Base-by-base conservation (phyloP, 2,888 invertebrate species). In the Bembecia ichneumoniformis region DNA sequence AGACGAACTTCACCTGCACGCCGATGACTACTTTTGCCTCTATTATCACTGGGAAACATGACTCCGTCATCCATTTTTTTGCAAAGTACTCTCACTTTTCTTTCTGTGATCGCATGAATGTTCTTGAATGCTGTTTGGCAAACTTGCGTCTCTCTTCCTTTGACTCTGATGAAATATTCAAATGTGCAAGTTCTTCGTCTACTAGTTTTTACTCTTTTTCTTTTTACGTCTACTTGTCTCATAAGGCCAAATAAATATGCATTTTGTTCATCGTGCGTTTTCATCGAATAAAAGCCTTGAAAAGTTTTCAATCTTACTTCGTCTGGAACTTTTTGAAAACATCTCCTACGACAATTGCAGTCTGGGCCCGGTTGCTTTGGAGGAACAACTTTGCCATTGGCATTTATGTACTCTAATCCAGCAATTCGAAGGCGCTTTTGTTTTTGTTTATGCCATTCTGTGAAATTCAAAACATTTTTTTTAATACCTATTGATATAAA, bases 361-460 rank as follows among this genome's bases (percentile, higher is more conserved):
- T 89, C 88, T 44, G 86, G 71, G 1, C 89, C 89, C 1, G 89
- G 89, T 56, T 82, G 77, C 63, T 88, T 88, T 35, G 82, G 83
- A n/a, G 87, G 82, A 16, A 89, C 87, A n/a, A 88, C 58, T 69
- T 88, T 86, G 56, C 89, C 89, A 71, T 88, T 89, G 64, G 88
- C 87, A 65, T 88, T 89, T 67, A 88, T 80, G 59, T 89, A 89
- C 59, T 88, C 83, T 58, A 88, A 65, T 16, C 89, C 89, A 46
- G 89, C 89, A 58, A 89, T 87, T 58, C 89, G 77, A 49, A 88
- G 64, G 9, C 88, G 77, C 64, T 89, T 89, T 61, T 89, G 88
- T 66, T 88, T 89, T 69, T 88, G 88, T 71, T 89, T 88, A 77
- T 88, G 88, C 89, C 89, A 89, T 86, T 89, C 88, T 87, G 72